Percentiles rank a stretch among this genome's conserved stretches.
Conservation (phyloP, 2,888 invertebrate genomes). For the Zelleria hepariella region DNA sequence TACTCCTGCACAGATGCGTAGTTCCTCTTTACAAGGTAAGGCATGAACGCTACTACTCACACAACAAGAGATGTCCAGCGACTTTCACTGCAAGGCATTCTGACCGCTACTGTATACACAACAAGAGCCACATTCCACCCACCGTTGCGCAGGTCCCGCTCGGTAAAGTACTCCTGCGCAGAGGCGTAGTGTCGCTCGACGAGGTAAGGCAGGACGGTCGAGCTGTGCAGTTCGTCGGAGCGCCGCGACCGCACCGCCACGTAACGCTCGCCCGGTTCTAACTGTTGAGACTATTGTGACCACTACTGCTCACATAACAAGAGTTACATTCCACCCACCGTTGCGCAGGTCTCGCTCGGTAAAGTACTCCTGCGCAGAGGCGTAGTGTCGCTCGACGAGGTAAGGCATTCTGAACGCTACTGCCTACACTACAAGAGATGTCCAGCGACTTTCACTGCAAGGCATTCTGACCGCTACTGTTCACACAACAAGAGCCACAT, state of each 20-base stretch:
- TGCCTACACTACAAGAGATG: too few relatives aligned
- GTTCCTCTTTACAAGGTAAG: constrained; percentile 90
- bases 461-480: too few relatives aligned
- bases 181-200: constrained; percentile 86
- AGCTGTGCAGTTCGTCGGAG: constrained; percentile 84
- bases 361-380: constrained; percentile 79
- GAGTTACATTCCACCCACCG: constrained; percentile 28
- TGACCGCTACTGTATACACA: neutral
- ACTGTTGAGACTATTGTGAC: too few relatives aligned
- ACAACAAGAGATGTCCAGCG: constrained; percentile 85
- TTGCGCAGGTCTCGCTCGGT: constrained; percentile 81
- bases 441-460: too few relatives aligned
- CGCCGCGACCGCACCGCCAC: constrained; percentile 85
- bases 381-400: constrained; percentile 88
- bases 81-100: too few relatives aligned
- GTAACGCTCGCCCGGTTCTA: constrained; percentile 66
- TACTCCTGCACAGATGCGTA: constrained; percentile 81
- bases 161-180: constrained; percentile 82
- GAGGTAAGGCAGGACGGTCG: constrained; percentile 93
- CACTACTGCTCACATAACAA: too few relatives aligned
- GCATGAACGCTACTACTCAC: constrained; percentile 94
- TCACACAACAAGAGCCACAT: neutral
- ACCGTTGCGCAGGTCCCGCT: constrained; percentile 77
- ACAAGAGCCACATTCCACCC: constrained; percentile 15
- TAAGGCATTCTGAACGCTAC: too few relatives aligned